These are phyloP conservation scores for Aricia agestis DNA, from an alignment of 1,140 invertebrate genomes.

Conservation along the genomic window DNA sequence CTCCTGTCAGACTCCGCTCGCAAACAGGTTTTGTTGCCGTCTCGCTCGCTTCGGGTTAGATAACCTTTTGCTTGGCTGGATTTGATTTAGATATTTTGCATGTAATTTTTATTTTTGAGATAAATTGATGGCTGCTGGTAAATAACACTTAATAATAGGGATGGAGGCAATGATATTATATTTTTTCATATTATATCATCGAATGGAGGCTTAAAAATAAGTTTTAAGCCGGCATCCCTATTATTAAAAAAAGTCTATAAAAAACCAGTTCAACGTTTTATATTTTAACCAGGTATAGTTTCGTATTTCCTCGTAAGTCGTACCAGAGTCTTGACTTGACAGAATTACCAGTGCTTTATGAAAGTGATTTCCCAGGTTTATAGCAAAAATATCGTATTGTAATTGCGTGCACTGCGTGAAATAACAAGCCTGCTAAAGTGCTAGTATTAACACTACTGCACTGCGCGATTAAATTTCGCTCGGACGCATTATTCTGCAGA, in stretches of 20 bases:
- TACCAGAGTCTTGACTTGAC: not conserved
- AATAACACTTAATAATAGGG: not conserved
- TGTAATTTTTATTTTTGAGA: slow-evolving; percentile 12
- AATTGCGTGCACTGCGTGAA: not conserved
- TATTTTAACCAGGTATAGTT: not conserved
- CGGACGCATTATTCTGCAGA: not conserved
- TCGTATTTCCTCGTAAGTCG: too few species aligned
- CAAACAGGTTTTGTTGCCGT: slow-evolving; percentile 39
- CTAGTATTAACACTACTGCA: too few species aligned
- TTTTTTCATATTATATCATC: too few species aligned
- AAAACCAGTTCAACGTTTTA: too few species aligned
- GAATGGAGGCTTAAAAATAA: too few species aligned
- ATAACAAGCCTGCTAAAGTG: not conserved
- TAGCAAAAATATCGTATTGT: not conserved
- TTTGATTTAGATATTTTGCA: slow-evolving; percentile 24
- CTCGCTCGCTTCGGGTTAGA: slow-evolving; percentile 26
- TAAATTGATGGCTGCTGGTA: slow-evolving; percentile 6
- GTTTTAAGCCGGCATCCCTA: too few species aligned
- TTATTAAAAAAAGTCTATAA: too few species aligned
- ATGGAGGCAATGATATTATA: too few species aligned
- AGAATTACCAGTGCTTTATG: not conserved
- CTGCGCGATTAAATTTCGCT: not conserved
- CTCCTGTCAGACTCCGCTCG: slow-evolving; percentile 39
- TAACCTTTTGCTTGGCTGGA: slow-evolving; percentile 16
- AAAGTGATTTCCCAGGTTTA: too few species aligned